phyloP scores from a whole-genome alignment of 2,797 vertebrate genomes.

The Protonibea diacanthus region DNA sequence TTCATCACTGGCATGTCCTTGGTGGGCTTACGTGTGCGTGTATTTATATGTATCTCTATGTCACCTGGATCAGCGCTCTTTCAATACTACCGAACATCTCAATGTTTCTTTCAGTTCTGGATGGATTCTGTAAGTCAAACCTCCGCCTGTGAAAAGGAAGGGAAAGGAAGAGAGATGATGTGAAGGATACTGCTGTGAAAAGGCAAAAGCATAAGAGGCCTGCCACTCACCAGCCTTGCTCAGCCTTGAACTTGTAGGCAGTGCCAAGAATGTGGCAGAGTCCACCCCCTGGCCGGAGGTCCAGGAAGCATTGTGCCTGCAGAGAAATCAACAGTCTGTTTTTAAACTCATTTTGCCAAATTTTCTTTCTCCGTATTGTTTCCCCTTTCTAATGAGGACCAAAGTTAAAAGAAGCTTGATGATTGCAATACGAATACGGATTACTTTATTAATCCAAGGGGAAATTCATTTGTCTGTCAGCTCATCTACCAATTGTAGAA shows the following conservation, averaged over 20 bases:
- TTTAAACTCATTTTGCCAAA: not conserved
- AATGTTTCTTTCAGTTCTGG: conserved; percentile 94
- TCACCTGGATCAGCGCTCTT: conserved; percentile 93
- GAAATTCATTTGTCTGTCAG: no score
- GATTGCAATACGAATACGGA: not conserved
- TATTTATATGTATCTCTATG: conserved; percentile 6
- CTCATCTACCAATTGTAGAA: no score
- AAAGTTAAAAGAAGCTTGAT: not conserved
- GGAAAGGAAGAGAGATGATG: not conserved
- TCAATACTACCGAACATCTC: conserved; percentile 97
- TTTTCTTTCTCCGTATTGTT: not conserved
- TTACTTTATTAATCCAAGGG: no score
- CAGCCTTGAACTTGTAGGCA: conserved; percentile 97
- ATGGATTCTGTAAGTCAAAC: conserved; percentile 97
- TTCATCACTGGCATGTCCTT: conserved; percentile 2
- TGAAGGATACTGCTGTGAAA: not conserved
- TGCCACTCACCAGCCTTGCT: conserved; percentile 95
- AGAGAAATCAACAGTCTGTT: conserved; percentile 26
- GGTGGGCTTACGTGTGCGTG: not conserved
- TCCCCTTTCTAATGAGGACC: not conserved
- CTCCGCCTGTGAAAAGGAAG: conserved; percentile 87
- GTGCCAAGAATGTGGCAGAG: conserved; percentile 97
- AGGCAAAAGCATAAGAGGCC: not conserved
- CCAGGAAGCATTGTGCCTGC: conserved; percentile 95
- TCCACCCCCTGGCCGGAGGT: conserved; percentile 93